Conservation (phyloP, 2,113 vertebrate genomes). For the Pseudopodoces humilis region DNA sequence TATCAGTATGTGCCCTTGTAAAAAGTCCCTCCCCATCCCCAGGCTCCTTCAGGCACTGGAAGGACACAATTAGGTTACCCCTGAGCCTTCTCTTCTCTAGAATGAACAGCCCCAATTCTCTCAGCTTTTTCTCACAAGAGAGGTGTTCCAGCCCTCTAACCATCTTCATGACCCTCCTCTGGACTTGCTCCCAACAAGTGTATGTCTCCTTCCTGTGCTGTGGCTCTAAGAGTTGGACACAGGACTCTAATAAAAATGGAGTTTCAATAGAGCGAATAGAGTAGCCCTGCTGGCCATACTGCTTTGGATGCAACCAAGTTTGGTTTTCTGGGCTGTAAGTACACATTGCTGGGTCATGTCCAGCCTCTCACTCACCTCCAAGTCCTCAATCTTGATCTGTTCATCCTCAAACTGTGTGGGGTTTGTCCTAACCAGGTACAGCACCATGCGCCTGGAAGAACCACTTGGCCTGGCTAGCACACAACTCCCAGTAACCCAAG, state of each 20-base stretch:
- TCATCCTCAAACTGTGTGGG: neutral
- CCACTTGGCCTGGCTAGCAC: neutral
- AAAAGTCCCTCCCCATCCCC: neutral
- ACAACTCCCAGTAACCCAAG: neutral
- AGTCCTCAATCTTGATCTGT: rapidly evolving
- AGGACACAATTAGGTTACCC: neutral
- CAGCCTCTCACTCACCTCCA: neutral
- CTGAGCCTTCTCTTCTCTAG: neutral
- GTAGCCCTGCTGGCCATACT: rapidly evolving
- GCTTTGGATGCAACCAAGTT: neutral
- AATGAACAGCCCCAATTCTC: neutral
- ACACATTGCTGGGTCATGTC: neutral
- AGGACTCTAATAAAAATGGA: neutral
- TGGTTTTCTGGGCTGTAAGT: neutral
- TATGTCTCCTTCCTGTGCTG: neutral
- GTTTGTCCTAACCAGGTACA: neutral
- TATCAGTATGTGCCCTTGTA: neutral
- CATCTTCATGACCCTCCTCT: neutral
- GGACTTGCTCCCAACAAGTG: neutral
- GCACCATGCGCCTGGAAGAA: neutral
- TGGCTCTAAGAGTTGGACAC: neutral
- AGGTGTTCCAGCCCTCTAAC: neutral
- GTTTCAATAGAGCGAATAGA: neutral
- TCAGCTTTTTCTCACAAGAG: neutral
- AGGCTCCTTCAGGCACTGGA: neutral